Percentiles rank a stretch among this genome's conserved stretches.
Evolutionary conservation across 2,113 vertebrate species (phyloP).

Genomic region (Arothron firmamentum): DNA sequence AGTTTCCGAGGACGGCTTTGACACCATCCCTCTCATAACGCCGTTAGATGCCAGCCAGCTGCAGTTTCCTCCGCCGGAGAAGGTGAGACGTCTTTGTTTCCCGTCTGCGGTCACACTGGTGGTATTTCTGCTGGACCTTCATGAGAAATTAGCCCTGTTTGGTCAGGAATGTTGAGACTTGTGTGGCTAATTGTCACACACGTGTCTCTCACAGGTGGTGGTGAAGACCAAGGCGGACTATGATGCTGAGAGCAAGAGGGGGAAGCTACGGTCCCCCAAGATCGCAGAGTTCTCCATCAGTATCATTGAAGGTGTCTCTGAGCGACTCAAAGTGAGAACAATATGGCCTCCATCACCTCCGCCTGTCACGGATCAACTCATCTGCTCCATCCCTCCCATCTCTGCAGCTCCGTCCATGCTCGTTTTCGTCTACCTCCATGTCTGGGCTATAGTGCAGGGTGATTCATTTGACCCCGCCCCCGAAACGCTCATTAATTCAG

Average conservation of each 20-base stretch:
- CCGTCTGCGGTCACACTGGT: neutral
- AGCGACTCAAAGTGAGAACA: conserved; percentile 88
- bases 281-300: conserved; percentile 93
- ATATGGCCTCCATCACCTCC: neutral
- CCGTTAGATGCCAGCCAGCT: conserved; percentile 93
- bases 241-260: conserved; percentile 86
- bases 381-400: neutral
- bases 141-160: neutral
- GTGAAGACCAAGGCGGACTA: conserved; percentile 96
- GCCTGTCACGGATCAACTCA: conserved; percentile 1
- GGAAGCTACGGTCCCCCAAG: conserved; percentile 84
- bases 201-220: conserved; percentile 78
- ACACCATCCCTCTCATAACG: conserved; percentile 94
- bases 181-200: neutral
- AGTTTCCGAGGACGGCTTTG: conserved; percentile 88
- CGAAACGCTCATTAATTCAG: conserved; percentile 56
- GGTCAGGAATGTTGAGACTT: neutral
- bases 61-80: conserved; percentile 90
- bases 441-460: neutral
- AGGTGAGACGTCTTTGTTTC: conserved; percentile 71
- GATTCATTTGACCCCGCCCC: conserved; percentile 58
- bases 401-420: neutral
- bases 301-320: conserved; percentile 89
- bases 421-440: neutral
- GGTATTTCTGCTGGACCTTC: neutral